A percentile compares a stretch with the other conserved stretches of the same genome.
phyloP scores from a whole-genome alignment of 2,113 vertebrate species.

The Notiomystis cincta region DNA sequence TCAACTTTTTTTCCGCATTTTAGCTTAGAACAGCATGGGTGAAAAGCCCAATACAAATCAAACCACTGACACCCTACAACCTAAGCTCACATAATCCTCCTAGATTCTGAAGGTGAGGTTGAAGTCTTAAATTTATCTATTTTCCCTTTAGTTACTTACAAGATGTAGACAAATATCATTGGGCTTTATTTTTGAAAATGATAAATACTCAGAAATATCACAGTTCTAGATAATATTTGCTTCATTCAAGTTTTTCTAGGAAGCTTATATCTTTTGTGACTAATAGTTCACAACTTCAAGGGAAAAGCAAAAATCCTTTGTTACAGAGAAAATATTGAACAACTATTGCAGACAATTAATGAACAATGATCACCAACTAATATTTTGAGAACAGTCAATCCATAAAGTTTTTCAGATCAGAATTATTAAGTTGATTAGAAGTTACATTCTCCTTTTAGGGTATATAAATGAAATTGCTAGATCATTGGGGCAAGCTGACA shows the following conservation, averaged over 20 bases:
- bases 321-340: not conserved
- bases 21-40: not conserved
- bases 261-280: not conserved
- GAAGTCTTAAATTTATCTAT: not conserved
- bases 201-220: not conserved
- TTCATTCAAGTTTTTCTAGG: not conserved
- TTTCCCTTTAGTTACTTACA: not conserved
- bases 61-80: not conserved
- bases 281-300: not conserved
- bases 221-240: not conserved
- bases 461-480: not conserved
- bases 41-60: not conserved
- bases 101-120: not conserved
- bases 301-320: not conserved
- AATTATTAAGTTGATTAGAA: not conserved
- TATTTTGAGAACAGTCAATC: not conserved
- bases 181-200: not conserved
- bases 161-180: not conserved
- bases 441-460: not conserved
- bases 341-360: not conserved
- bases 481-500: not conserved
- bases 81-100: not conserved
- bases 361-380: not conserved
- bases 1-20: rapidly evolving
- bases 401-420: not conserved